Conservation (phyloP, 2,797 vertebrate genomes). For the Myotis findleyi region DNA sequence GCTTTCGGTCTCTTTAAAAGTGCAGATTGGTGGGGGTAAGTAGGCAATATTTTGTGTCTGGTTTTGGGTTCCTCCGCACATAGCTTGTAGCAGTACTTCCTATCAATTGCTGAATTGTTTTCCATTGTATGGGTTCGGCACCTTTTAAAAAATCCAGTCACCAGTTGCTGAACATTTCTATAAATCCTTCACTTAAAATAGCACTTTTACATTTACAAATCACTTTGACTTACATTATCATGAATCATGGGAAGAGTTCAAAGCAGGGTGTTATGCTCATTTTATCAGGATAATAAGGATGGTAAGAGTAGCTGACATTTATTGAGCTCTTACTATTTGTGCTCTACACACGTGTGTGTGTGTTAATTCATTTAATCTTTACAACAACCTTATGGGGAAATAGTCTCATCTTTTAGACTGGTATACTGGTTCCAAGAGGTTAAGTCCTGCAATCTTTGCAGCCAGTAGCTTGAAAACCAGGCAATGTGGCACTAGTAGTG, state of each 20-base stretch:
- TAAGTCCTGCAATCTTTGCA: not conserved
- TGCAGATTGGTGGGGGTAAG: not conserved
- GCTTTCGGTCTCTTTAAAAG: slow-evolving; percentile 7
- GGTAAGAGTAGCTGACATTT: not conserved
- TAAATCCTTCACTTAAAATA: slow-evolving; percentile 33
- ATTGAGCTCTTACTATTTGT: not conserved
- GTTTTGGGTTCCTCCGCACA: not conserved
- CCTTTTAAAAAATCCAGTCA: not conserved
- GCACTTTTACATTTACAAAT: not conserved
- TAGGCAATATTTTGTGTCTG: not conserved
- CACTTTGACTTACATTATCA: not conserved
- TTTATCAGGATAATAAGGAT: not conserved
- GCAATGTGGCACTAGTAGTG: not conserved
- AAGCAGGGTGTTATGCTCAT: not conserved
- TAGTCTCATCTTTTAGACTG: not conserved
- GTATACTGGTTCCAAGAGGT: not conserved
- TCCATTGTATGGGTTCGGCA: not conserved
- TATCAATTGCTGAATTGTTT: not conserved
- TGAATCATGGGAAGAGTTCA: not conserved
- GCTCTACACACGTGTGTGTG: not conserved
- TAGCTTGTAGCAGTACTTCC: not conserved
- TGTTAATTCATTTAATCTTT: slow-evolving; percentile 41
- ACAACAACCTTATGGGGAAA: not conserved
- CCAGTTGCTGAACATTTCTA: not conserved
- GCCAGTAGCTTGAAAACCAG: not conserved